These are phyloP conservation scores for Heliconius hermathena DNA, from an alignment of 1,140 invertebrate genomes.

Conservation along the genomic window DNA sequence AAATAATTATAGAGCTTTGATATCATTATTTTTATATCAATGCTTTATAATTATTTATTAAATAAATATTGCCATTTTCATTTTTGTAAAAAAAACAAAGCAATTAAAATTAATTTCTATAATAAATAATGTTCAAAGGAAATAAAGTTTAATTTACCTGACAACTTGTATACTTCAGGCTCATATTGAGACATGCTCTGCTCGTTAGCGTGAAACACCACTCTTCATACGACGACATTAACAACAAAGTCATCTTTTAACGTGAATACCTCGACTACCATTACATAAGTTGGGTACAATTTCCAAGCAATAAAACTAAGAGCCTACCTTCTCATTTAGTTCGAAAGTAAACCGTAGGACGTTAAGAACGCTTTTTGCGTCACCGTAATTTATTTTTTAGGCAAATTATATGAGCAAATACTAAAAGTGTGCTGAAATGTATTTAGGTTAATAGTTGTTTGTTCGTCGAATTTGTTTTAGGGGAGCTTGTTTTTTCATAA, in stretches of 20 bases:
- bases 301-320: background rate
- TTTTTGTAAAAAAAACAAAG: too few species aligned
- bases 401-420: slow-evolving; percentile 9
- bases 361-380: background rate
- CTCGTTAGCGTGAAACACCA: background rate
- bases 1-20: too few species aligned
- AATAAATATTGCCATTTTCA: too few species aligned
- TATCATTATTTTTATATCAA: too few species aligned
- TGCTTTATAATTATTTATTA: too few species aligned
- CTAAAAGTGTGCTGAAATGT: background rate
- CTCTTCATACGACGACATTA: background rate
- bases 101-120: too few species aligned
- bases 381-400: background rate
- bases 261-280: too few species aligned
- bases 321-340: slow-evolving; percentile 13
- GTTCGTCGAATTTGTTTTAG: background rate
- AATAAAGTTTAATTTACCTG: too few species aligned
- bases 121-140: too few species aligned
- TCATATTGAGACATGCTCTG: background rate
- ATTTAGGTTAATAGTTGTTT: slow-evolving; percentile 16
- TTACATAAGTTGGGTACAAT: too few species aligned
- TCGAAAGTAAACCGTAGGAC: background rate
- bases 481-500: background rate
- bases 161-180: too few species aligned
- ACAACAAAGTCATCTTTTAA: too few species aligned